phyloP scores from a whole-genome alignment of 2,113 vertebrate genomes.

The Dascyllus trimaculatus region DNA sequence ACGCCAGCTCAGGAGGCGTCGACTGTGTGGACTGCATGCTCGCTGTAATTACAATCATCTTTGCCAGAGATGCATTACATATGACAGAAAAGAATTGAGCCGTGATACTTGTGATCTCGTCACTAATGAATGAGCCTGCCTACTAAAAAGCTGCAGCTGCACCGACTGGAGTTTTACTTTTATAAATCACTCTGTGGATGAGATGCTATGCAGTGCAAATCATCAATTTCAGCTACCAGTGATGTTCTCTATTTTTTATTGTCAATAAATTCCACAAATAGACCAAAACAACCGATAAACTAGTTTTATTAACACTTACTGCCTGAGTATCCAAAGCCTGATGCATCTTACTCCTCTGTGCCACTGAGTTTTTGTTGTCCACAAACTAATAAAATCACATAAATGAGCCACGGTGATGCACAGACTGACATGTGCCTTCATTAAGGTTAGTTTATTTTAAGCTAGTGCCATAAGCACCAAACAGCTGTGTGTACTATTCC shows the following conservation, averaged over 20 bases:
- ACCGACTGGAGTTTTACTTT: not conserved
- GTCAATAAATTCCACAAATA: constrained; percentile 16
- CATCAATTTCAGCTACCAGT: not conserved
- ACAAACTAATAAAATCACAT: not conserved
- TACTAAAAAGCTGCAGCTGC: constrained; percentile 39
- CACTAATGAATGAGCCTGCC: constrained; percentile 57
- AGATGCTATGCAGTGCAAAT: constrained; percentile 16
- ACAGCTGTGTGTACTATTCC: not conserved
- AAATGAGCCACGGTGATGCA: not conserved
- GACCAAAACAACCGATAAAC: not conserved
- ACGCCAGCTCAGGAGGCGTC: constrained; percentile 47
- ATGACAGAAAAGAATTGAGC: constrained; percentile 59
- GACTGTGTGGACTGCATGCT: constrained; percentile 62
- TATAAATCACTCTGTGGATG: constrained; percentile 12
- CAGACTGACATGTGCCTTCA: not conserved
- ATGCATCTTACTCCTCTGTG: not conserved
- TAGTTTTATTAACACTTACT: not conserved
- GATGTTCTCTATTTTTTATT: not conserved
- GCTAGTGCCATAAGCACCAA: not conserved
- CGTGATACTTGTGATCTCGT: constrained; percentile 44
- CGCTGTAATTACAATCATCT: constrained; percentile 72
- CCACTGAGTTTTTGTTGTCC: not conserved
- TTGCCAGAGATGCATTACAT: constrained; percentile 56
- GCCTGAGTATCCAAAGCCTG: not conserved
- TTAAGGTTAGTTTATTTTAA: constrained; percentile 10